Evolutionary conservation across 1,140 invertebrate genomes (phyloP), one percentile per base, ranked within the genome.

Genomic region (Bathynomus jamesi): DNA sequence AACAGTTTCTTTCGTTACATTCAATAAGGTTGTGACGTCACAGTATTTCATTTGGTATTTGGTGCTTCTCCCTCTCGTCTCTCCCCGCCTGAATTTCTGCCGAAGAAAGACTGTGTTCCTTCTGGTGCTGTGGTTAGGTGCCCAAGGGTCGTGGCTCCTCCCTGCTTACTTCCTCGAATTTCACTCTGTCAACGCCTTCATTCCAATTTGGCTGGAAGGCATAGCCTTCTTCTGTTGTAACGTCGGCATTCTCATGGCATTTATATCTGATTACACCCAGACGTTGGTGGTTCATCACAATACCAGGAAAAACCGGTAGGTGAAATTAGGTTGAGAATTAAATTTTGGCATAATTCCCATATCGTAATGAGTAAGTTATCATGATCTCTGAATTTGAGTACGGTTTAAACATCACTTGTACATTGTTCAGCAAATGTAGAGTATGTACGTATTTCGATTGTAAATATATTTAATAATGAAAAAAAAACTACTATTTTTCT

Each of bases 31-130:
- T 0, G 87, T 95, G 74, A 99, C 97, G 11, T 96, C 94, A 21
- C 96, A 99, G 83, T 99, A 99, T 82, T 99, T 99, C 79, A 85
- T 99, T 40, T 99, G 97, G 96, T 98, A 96, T 81, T 81, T 98
- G 32, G 91, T 91, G 21, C 80, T 98, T 8, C 82, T 98, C 21
- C 95, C 95, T 0, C 53, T 92, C 86, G 80, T 85, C 87, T 13
- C 90, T 80, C 85, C n/a, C 2, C 86, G 67, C 29, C 76, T 85
- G 4, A 62, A 67, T 11, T 76, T 84, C 21, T 79, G 77, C 0
- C 31, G 76, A 4, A 65, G 61, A 4, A 79, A 81, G 75, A 79
- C 28, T 77, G 81, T 65, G 78, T 85, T 67, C 32, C 83, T 77
- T 31, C 68, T 81, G 17, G 11, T 78, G 3, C 79, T 90, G 7